Conservation (phyloP, 2,797 vertebrate genomes). For the Cirrhinus molitorella region DNA sequence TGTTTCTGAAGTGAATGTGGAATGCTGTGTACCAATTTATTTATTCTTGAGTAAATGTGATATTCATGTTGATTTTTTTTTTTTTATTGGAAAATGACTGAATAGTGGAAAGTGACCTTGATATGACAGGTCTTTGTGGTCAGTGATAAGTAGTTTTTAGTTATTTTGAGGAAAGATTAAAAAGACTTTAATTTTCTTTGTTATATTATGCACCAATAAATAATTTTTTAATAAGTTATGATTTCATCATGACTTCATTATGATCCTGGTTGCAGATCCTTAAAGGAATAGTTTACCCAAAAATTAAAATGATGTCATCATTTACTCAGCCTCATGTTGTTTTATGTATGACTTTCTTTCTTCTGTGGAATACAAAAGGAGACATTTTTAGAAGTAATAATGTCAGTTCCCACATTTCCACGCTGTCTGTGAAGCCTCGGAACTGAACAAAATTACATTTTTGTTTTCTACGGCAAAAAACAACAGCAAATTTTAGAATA, state of each 20-base stretch:
- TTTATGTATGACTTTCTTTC: background rate
- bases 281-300: background rate
- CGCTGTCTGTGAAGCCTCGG: background rate
- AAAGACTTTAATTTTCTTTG: slow-evolving; percentile 1
- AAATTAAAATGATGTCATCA: background rate
- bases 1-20: background rate
- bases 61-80: background rate
- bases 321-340: background rate
- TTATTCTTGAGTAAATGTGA: slow-evolving; percentile 2
- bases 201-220: background rate
- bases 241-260: background rate
- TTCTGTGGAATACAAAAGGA: background rate
- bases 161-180: background rate
- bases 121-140: background rate
- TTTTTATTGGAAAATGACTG: background rate
- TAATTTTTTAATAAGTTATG: background rate
- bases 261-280: background rate
- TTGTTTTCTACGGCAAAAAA: too few species aligned
- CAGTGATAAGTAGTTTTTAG: background rate
- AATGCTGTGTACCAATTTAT: background rate
- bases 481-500: background rate
- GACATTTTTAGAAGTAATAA: background rate
- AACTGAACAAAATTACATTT: too few species aligned
- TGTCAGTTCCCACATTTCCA: background rate
- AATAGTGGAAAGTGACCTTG: background rate